Evolutionary conservation across 2,888 invertebrate genomes (phyloP).

Genomic region (Globia sparganii): DNA sequence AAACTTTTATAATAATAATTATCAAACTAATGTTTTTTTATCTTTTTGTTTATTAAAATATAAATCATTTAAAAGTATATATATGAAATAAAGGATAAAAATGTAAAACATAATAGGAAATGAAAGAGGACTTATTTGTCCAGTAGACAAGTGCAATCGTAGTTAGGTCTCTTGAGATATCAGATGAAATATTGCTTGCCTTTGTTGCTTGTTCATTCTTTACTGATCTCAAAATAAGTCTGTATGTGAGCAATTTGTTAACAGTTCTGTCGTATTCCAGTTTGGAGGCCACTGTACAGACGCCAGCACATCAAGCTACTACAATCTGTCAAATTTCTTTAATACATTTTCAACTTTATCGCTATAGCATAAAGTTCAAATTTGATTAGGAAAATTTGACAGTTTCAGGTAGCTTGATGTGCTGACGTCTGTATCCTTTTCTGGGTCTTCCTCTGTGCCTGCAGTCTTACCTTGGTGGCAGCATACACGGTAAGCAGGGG

Average conservation of each 20-base stretch:
- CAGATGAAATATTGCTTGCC: conserved; percentile 31
- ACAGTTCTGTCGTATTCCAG: background rate
- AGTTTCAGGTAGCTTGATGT: no score
- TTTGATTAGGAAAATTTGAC: no score
- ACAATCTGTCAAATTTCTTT: no score
- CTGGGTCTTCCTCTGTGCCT: background rate
- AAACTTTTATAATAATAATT: background rate
- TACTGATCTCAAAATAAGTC: background rate
- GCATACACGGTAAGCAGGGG: conserved; percentile 96
- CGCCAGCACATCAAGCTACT: no score
- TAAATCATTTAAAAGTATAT: no score
- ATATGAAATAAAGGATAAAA: no score
- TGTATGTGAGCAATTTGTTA: background rate
- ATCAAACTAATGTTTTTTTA: no score
- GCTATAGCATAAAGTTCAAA: no score
- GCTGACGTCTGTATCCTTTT: no score
- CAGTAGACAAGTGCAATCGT: conserved; percentile 1
- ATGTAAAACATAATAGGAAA: background rate
- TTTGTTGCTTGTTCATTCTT: conserved; percentile 8
- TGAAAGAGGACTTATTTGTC: background rate
- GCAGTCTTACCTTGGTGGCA: conserved; percentile 93
- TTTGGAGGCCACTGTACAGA: no score
- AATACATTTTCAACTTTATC: no score
- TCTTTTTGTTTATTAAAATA: no score
- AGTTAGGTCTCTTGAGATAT: conserved; percentile 25